Base-by-base conservation (phyloP, 1,140 invertebrate species). In the Dermatophagoides farinae region DNA sequence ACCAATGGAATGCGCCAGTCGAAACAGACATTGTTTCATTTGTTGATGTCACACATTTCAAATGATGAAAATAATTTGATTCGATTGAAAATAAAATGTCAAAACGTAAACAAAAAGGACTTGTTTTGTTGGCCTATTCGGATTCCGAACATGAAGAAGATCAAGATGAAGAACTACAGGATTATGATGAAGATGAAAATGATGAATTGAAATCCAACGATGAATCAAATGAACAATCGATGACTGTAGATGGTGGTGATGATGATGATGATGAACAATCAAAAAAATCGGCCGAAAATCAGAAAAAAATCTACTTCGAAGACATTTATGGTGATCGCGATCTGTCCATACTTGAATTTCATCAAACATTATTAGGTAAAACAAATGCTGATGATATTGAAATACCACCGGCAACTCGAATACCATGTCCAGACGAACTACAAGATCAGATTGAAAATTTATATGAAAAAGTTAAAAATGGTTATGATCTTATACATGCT, bases 401-500 rank as follows among this genome's bases (percentile, higher is more conserved):
- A 47, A 66, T 67, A 16, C 66, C 67, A 25, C 44, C 58, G 37
- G 61, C 61, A 43, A 60, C 61, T 10, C 53, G 44, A 39, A 62
- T 60, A 54, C 60, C 64, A 46, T 66, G 64, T 61, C 58, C 62
- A 4, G 62, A 65, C 49, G 20, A 60, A 25, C 61, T 63, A 44
- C 57, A 73, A 71, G 82, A 91, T 5, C 87, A 86, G 71, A 88
- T 96, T 57, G 75, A 78, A 0, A 80, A 80, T 66, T 77, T 85
- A 54, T 83, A 85, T 71, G 82, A 82, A 41, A 82, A 70, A 40
- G 73, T 82, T 71, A 84, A 86, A 80, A 31, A 65, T 46, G 70
- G 69, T 49, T 68, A 79, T 69, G 85, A 95, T 70, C 86, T 93
- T 82, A 95, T 92, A 73, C 77, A 77, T 61, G 75, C 83, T 5